Percentiles rank a stretch among this genome's conserved stretches.
These are phyloP conservation scores for Apostichopus japonicus DNA, from an alignment of 35 echinoderm and acorn worm genomes.

Conservation along the genomic window DNA sequence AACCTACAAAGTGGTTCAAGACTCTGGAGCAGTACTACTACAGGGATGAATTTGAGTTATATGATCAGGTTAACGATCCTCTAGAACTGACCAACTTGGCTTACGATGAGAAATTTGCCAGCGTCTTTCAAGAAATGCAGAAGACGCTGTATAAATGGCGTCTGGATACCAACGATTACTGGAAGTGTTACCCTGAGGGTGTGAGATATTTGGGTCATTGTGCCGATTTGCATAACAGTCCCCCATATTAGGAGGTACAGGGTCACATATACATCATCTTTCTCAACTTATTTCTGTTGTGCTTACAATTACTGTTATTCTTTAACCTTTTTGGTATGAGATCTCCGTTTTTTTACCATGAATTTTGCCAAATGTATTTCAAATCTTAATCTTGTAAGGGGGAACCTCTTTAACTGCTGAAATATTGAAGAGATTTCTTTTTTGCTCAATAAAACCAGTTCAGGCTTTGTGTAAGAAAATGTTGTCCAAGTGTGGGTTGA, in stretches of 20 bases:
- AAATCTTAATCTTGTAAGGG: no score
- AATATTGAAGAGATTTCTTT: no score
- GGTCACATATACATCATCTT: no score
- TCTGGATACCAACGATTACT: slow-evolving; percentile 73
- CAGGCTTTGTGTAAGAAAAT: no score
- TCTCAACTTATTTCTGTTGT: no score
- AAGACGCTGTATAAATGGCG: slow-evolving; percentile 71
- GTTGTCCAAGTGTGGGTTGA: no score
- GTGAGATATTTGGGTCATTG: slow-evolving; percentile 40
- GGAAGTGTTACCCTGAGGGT: slow-evolving; percentile 86
- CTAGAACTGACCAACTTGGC: slow-evolving; percentile 83
- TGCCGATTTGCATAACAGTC: slow-evolving; percentile 23
- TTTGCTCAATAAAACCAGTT: no score
- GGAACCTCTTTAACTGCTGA: no score
- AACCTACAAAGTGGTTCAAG: slow-evolving; percentile 97
- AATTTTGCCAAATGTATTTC: no score
- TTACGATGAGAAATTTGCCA: slow-evolving; percentile 28
- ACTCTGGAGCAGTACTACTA: slow-evolving; percentile 91
- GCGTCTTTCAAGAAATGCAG: slow-evolving; percentile 67
- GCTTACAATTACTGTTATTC: no score
- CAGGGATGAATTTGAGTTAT: slow-evolving; percentile 89
- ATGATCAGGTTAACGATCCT: slow-evolving; percentile 80
- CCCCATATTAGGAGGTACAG: not conserved
- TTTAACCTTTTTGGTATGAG: no score
- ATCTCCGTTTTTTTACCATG: no score